Conservation (phyloP, 2,888 invertebrate species). For the Nomada ruficornis region DNA sequence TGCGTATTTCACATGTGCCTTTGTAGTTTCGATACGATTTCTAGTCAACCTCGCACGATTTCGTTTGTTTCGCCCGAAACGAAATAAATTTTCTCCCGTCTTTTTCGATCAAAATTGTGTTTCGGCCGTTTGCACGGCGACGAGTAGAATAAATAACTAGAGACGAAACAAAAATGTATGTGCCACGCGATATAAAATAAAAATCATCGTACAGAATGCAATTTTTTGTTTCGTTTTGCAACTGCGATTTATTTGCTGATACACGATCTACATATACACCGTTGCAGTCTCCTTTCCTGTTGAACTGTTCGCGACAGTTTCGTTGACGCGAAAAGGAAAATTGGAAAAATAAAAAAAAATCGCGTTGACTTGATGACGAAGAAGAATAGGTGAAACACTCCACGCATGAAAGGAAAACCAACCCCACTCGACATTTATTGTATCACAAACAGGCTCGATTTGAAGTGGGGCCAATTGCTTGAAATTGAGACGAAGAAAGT, state of each 20-base stretch:
- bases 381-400: no score
- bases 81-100: neutral
- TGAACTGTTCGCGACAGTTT: neutral
- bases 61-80: neutral
- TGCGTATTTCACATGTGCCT: constrained; percentile 31
- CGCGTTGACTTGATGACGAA: no score
- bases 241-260: neutral
- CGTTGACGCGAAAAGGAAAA: neutral
- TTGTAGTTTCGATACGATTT: neutral
- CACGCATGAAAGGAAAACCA: neutral
- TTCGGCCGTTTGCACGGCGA: neutral
- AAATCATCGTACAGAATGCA: neutral
- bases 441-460: neutral
- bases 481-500: neutral
- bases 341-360: neutral
- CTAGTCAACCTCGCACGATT: neutral
- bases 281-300: neutral
- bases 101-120: neutral
- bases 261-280: neutral
- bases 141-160: no score
- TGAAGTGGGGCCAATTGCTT: neutral
- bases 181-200: neutral
- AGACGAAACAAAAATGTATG: no score
- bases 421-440: neutral
- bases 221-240: neutral